A percentile compares a stretch with the other conserved stretches of the same genome.
Conservation (phyloP, 2,888 invertebrate species). For the Shargacucullia verbasci region DNA sequence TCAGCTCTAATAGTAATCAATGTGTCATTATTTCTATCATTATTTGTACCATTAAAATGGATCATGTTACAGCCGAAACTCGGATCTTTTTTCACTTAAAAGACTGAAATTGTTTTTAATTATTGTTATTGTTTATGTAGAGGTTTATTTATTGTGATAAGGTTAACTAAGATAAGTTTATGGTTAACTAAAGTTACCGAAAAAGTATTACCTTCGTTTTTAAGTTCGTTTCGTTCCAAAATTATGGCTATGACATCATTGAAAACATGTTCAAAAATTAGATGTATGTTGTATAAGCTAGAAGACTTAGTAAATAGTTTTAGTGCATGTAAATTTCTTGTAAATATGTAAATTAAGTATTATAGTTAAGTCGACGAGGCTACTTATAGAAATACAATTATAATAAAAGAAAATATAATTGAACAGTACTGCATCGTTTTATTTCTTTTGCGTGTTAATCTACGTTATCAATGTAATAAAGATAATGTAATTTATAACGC, state of each 20-base stretch:
- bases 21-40: slow-evolving; percentile 55
- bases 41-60: slow-evolving; percentile 36
- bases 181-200: slow-evolving; percentile 86
- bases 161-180: slow-evolving; percentile 72
- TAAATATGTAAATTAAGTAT: slow-evolving; percentile 74
- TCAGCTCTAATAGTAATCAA: slow-evolving; percentile 16
- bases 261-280: slow-evolving; percentile 67
- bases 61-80: slow-evolving; percentile 49
- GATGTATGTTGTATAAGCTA: slow-evolving; percentile 42
- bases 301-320: slow-evolving; percentile 42
- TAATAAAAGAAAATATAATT: slow-evolving; percentile 67
- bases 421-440: slow-evolving; percentile 70
- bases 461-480: slow-evolving; percentile 41
- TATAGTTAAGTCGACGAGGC: slow-evolving; percentile 76
- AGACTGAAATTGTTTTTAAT: slow-evolving; percentile 84
- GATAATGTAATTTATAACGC: slow-evolving; percentile 46
- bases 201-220: slow-evolving; percentile 83
- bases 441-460: slow-evolving; percentile 50
- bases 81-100: slow-evolving; percentile 71
- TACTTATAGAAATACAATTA: slow-evolving; percentile 70
- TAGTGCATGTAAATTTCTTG: slow-evolving; percentile 66
- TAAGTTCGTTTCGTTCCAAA: slow-evolving; percentile 78
- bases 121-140: slow-evolving; percentile 82
- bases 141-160: slow-evolving; percentile 87
- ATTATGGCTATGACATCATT: slow-evolving; percentile 78